Base-by-base conservation (phyloP, 2,113 vertebrate genomes). In the Panurus biarmicus region DNA sequence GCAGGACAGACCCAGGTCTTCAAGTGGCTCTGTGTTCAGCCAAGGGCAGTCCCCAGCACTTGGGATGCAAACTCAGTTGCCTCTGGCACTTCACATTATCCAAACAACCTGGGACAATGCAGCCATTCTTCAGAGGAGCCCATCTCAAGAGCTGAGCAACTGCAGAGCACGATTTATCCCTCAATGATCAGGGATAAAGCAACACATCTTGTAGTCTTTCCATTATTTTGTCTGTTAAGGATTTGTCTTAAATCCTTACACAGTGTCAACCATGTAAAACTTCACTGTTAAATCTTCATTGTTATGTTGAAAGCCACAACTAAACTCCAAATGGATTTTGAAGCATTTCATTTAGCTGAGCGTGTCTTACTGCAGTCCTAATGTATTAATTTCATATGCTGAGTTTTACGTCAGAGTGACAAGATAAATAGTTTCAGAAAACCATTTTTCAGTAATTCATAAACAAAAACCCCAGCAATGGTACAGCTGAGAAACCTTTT, bases 401-500 rank as follows among this genome's bases (percentile, higher is more conserved):
- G 74, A 73, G 58, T 25, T 87, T 94, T 73, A 88, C 3, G 0
- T 74, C 61, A 86, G 53, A 45, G 19, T 57, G 71, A 84, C 66
- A 88, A 80, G 38, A 20, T 35, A 65, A 95, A 93, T 22, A 50
- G 19, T 33, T 93, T 87, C 53, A 85, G 56, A 89, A 90, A 88
- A 94, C 25, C 7, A 56, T 89, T 94, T 92, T 54, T 74, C 74
- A 82, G 72, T 83, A 77, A 85, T 66, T 93, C 40, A 90, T 38
- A 89, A 87, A 76, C 12, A 93, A 66, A 87, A 79, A 24, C 6
- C 10, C 36, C 47, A 79, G 28, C 33, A 73, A 36, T 33, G 19
- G 48, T 75, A 61, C 67, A 93, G 26, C 20, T 73, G 47, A 84
- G 69, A 93, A 94, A 69, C 51, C n/a, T 86, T 95, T 85, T 85